phyloP scores from a whole-genome alignment of 2,888 invertebrate species.

The Drosophila gaucha region DNA sequence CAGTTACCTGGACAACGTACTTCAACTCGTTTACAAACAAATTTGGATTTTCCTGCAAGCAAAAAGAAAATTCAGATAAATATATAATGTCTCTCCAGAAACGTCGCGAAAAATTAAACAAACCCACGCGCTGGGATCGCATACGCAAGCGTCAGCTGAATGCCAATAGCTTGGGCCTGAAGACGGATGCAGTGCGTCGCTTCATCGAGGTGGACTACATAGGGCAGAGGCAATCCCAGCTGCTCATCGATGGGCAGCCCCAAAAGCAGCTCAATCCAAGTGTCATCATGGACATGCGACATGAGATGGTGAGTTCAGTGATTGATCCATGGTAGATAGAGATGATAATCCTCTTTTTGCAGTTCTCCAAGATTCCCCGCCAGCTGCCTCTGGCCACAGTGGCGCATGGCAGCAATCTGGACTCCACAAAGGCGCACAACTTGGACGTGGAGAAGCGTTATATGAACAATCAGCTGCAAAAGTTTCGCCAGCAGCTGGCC shows the following conservation, averaged over 20 bases:
- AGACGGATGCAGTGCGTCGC: slow-evolving; percentile 81
- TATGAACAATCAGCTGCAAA: slow-evolving; percentile 81
- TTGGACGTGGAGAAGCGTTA: slow-evolving; percentile 82
- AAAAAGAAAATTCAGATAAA: not conserved
- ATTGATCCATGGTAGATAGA: too few species aligned
- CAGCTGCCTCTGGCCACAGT: slow-evolving; percentile 76
- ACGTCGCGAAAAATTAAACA: slow-evolving; percentile 71
- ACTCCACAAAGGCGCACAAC: slow-evolving; percentile 81
- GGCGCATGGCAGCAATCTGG: slow-evolving; percentile 68
- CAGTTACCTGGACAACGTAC: slow-evolving; percentile 58
- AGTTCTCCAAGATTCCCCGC: slow-evolving; percentile 78
- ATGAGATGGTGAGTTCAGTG: slow-evolving; percentile 79
- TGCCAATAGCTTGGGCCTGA: slow-evolving; percentile 61
- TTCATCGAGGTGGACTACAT: slow-evolving; percentile 83
- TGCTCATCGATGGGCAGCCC: slow-evolving; percentile 73
- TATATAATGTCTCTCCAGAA: slow-evolving; percentile 54
- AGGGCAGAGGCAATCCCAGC: slow-evolving; percentile 69
- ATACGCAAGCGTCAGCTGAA: slow-evolving; percentile 82
- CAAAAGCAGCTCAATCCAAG: slow-evolving; percentile 76
- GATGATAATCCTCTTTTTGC: not conserved
- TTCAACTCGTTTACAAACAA: slow-evolving; percentile 48
- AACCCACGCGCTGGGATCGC: slow-evolving; percentile 84
- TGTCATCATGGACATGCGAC: slow-evolving; percentile 84
- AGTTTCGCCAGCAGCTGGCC: slow-evolving; percentile 82
- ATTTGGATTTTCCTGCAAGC: slow-evolving; percentile 7